Percentiles rank a stretch among this genome's conserved stretches.
phyloP scores from a whole-genome alignment of 1,140 invertebrate genomes.

The Drosophila pachea region DNA sequence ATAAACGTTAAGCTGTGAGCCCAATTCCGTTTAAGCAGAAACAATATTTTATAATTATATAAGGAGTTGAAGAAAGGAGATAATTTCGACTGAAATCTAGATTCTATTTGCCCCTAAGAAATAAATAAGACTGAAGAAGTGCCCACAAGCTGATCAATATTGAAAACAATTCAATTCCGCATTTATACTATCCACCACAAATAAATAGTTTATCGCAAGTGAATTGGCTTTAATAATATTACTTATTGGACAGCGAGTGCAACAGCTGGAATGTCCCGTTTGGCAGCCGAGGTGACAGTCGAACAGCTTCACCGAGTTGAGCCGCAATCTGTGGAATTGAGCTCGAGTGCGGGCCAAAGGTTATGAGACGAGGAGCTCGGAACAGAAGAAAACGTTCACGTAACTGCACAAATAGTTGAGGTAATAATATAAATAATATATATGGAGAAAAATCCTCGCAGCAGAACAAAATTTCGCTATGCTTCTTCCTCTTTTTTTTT shows the following conservation, averaged over 20 bases:
- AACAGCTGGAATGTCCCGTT: slow-evolving; percentile 1
- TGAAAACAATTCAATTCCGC: no score
- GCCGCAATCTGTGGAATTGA: slow-evolving; percentile 12
- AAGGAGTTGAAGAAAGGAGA: no score
- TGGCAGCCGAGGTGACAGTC: slow-evolving; percentile 16
- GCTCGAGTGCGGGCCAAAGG: no score
- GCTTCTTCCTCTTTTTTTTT: slow-evolving; percentile 33
- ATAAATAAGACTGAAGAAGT: no score
- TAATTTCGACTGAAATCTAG: no score
- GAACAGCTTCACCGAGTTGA: slow-evolving; percentile 28
- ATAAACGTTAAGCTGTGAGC: neutral
- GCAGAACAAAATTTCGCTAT: slow-evolving; percentile 9
- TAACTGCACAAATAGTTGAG: slow-evolving; percentile 55
- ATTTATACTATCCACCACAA: neutral
- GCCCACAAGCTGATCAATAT: no score
- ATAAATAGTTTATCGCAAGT: neutral
- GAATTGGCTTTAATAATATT: neutral
- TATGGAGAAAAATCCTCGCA: slow-evolving; percentile 12
- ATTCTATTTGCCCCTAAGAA: no score
- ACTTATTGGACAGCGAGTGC: neutral
- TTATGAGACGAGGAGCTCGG: no score
- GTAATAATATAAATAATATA: slow-evolving; percentile 49
- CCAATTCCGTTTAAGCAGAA: neutral
- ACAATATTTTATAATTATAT: neutral
- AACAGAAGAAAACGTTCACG: slow-evolving; percentile 51